These are phyloP conservation scores for Apis cerana DNA, from an alignment of 1,140 invertebrate genomes.

Conservation along the genomic window DNA sequence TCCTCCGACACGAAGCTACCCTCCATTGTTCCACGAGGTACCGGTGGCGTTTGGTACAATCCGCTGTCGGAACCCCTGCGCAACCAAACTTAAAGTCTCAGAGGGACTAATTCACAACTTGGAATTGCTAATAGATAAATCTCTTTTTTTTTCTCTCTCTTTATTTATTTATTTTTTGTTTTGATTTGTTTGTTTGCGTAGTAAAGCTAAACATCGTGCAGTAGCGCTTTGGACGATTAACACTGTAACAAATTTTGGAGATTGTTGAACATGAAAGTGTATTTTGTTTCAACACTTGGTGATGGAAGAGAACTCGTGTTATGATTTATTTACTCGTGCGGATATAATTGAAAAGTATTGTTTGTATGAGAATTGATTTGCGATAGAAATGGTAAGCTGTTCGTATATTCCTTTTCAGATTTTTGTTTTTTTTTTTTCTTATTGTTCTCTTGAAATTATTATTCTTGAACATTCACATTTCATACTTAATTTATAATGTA, in stretches of 20 bases:
- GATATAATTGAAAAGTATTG: not conserved
- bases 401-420: too few relatives aligned
- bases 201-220: not conserved
- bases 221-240: slow-evolving; percentile 23
- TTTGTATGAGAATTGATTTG: not conserved
- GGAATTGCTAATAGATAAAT: slow-evolving; percentile 38
- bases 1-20: slow-evolving; percentile 82
- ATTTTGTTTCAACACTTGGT: not conserved
- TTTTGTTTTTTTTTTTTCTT: too few relatives aligned
- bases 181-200: not conserved
- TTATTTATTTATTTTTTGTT: not conserved
- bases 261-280: not conserved
- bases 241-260: not conserved
- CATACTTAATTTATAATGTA: too few relatives aligned
- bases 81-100: slow-evolving; percentile 59
- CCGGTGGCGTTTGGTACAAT: slow-evolving; percentile 82
- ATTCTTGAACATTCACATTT: too few relatives aligned
- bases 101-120: slow-evolving; percentile 39
- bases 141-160: not conserved
- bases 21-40: slow-evolving; percentile 82
- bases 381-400: too few relatives aligned
- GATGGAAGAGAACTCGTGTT: too few relatives aligned
- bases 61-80: slow-evolving; percentile 83
- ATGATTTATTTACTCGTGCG: not conserved
- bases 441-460: too few relatives aligned